A percentile compares a stretch with the other conserved stretches of the same genome.
These are phyloP conservation scores for Artibeus lituratus DNA, from an alignment of 2,797 vertebrate genomes.

Conservation along the genomic window DNA sequence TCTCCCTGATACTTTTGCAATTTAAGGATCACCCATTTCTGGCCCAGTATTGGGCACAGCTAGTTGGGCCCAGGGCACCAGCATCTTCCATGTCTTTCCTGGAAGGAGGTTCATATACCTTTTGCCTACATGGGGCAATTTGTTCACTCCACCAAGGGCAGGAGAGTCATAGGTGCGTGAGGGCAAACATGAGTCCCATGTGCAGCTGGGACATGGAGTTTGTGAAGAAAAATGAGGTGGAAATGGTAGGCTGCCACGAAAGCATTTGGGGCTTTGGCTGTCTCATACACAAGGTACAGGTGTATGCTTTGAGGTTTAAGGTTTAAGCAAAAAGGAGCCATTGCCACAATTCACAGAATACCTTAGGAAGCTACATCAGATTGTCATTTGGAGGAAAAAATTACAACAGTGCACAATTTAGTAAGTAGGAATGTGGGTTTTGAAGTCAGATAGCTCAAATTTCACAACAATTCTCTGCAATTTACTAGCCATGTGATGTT, in stretches of 20 bases:
- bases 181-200: not conserved
- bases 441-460: not conserved
- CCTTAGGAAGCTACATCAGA: not conserved
- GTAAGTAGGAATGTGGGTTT: not conserved
- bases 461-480: not conserved
- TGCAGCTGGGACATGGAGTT: not conserved
- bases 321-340: not conserved
- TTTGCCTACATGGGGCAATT: not conserved
- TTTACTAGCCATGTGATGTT: not conserved
- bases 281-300: not conserved
- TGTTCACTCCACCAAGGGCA: not conserved
- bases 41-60: not conserved
- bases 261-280: not conserved
- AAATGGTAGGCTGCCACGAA: not conserved
- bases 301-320: not conserved
- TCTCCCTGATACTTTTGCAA: not conserved
- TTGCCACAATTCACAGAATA: not conserved
- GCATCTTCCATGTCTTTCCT: not conserved
- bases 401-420: not conserved
- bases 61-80: not conserved
- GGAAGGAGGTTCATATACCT: not conserved
- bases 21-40: not conserved
- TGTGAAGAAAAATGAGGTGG: not conserved
- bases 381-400: not conserved
- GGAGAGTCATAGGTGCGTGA: not conserved